Percentiles rank a stretch among this genome's conserved stretches.
phyloP scores from a whole-genome alignment of 2,888 invertebrate species.

The Papilio gigon region DNA sequence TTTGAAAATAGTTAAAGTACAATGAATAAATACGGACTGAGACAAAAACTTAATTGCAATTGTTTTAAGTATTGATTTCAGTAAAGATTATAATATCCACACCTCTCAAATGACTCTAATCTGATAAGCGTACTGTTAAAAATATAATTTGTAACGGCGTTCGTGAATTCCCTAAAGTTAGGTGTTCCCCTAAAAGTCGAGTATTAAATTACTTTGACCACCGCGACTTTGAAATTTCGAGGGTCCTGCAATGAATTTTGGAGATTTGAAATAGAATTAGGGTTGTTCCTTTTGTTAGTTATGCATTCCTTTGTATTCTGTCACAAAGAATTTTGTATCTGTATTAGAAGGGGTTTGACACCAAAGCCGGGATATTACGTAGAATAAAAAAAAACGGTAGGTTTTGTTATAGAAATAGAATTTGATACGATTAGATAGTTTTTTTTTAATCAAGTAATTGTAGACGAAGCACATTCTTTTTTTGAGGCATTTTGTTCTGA shows the following conservation, averaged over 20 bases:
- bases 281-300: constrained; percentile 49
- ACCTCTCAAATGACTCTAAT: neutral
- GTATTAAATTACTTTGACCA: constrained; percentile 73
- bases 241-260: constrained; percentile 57
- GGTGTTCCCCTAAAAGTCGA: constrained; percentile 51
- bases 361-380: constrained; percentile 7
- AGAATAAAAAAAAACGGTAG: constrained; percentile 18
- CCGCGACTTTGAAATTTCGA: constrained; percentile 56
- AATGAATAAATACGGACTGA: too few species aligned
- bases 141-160: constrained; percentile 32
- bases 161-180: constrained; percentile 22
- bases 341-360: constrained; percentile 31
- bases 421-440: constrained; percentile 18
- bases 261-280: constrained; percentile 58
- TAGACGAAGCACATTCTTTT: neutral
- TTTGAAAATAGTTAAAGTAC: too few species aligned
- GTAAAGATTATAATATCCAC: too few species aligned
- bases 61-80: too few species aligned
- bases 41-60: too few species aligned
- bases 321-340: constrained; percentile 39
- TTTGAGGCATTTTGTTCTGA: neutral
- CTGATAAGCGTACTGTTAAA: constrained; percentile 30
- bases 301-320: constrained; percentile 32
- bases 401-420: constrained; percentile 25
- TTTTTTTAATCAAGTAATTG: neutral